Evolutionary conservation across 2,113 vertebrate genomes (phyloP).

Genomic region (Panthera tigris): DNA sequence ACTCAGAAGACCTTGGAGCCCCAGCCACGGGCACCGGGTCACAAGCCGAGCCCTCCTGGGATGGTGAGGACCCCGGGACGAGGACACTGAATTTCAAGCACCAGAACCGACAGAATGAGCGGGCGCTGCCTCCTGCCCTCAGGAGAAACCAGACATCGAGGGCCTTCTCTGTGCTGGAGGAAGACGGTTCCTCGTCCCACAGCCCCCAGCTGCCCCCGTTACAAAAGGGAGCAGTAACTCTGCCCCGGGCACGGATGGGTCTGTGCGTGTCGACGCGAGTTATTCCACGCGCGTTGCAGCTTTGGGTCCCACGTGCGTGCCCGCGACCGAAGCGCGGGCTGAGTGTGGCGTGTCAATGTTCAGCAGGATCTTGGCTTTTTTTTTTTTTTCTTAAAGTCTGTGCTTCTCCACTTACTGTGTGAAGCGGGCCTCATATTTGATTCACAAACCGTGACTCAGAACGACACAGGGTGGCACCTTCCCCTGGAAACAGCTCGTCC

Average conservation of each 20-base stretch:
- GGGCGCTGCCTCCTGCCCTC: neutral
- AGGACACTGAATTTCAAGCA: neutral
- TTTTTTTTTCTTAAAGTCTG: neutral
- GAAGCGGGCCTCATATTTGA: neutral
- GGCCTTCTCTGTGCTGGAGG: neutral
- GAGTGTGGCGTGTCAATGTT: accelerated
- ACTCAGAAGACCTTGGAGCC: too few relatives aligned
- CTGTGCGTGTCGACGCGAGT: too few relatives aligned
- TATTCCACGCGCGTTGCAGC: too few relatives aligned
- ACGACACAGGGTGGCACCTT: neutral
- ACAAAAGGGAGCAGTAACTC: accelerated
- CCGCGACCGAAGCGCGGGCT: accelerated
- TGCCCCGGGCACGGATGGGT: neutral
- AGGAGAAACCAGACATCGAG: neutral
- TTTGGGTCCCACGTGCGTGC: neutral
- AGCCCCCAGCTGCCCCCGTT: neutral
- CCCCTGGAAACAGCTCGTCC: neutral
- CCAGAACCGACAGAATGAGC: too few relatives aligned
- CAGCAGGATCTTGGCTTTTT: neutral
- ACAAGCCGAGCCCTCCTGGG: neutral
- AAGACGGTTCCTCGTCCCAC: neutral
- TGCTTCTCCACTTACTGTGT: neutral
- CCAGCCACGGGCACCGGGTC: too few relatives aligned
- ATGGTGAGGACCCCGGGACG: neutral
- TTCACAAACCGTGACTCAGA: conserved; percentile 26